Evolutionary conservation across 2,113 vertebrate genomes (phyloP).

Genomic region (Fregata magnificens): DNA sequence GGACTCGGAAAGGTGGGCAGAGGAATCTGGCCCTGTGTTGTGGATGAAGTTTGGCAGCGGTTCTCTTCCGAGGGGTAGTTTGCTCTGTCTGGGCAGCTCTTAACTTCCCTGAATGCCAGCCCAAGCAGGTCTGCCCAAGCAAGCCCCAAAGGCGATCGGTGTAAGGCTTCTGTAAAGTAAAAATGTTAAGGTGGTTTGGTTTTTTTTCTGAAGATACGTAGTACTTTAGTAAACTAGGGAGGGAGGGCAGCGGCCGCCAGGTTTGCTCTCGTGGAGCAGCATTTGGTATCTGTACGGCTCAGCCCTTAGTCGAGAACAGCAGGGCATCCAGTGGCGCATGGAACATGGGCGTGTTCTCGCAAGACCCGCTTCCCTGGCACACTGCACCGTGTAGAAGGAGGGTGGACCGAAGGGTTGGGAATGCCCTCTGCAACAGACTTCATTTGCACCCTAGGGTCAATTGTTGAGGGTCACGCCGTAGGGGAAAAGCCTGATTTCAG

Average conservation of each 20-base stretch:
- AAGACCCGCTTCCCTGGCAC: not conserved
- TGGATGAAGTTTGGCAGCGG: not conserved
- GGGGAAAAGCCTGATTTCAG: not conserved
- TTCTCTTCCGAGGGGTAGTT: not conserved
- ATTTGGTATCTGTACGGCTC: accelerated
- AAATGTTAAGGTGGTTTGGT: not conserved
- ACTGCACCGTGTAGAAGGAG: accelerated
- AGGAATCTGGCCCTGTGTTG: not conserved
- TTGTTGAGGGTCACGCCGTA: not conserved
- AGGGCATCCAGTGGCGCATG: not conserved
- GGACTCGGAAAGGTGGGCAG: not conserved
- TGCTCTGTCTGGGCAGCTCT: not conserved
- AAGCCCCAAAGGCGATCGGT: not conserved
- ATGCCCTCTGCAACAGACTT: accelerated
- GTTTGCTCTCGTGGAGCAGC: accelerated
- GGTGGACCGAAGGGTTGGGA: accelerated
- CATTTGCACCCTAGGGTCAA: not conserved
- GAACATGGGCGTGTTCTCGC: accelerated
- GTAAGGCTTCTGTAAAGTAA: not conserved
- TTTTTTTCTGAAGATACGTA: not conserved
- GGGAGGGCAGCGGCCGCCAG: not conserved
- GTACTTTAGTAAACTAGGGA: not conserved
- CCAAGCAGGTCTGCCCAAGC: not conserved
- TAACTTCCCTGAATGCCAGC: not conserved
- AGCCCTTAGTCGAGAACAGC: not conserved